Evolutionary conservation across 2,888 invertebrate species (phyloP).

Genomic region (Conistra vaccinii): DNA sequence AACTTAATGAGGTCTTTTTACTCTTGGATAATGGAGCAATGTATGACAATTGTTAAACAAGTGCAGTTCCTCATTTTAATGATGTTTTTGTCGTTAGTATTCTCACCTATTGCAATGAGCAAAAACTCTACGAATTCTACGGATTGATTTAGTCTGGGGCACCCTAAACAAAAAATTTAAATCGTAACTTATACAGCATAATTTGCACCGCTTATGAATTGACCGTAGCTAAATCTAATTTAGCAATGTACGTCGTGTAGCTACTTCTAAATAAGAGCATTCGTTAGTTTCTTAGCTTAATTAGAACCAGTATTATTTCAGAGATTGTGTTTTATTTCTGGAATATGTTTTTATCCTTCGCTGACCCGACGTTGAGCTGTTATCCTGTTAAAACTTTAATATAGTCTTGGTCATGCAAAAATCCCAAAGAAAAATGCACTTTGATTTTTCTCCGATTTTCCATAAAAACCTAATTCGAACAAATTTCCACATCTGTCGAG

Average conservation of each 20-base stretch:
- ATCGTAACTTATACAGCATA: too few relatives aligned
- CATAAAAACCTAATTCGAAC: background rate
- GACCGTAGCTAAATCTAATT: background rate
- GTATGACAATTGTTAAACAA: background rate
- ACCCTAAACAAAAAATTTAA: too few relatives aligned
- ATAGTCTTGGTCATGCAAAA: background rate
- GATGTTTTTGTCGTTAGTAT: background rate
- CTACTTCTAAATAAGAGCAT: background rate
- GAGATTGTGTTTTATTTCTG: background rate
- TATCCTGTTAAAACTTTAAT: background rate
- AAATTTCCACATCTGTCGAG: too few relatives aligned
- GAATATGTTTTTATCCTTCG: background rate
- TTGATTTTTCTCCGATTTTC: background rate
- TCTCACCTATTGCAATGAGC: background rate
- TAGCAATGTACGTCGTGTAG: background rate
- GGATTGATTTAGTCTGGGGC: background rate
- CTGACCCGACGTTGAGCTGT: background rate
- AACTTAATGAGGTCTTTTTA: slow-evolving; percentile 1
- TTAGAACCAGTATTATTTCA: background rate
- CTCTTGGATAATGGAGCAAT: slow-evolving; percentile 8
- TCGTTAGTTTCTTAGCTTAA: background rate
- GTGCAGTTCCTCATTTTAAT: background rate
- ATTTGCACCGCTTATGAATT: background rate
- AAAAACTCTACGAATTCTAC: background rate
- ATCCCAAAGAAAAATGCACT: background rate